phyloP scores from a whole-genome alignment of 2,888 invertebrate species.

The Eupithecia pulchellata region DNA sequence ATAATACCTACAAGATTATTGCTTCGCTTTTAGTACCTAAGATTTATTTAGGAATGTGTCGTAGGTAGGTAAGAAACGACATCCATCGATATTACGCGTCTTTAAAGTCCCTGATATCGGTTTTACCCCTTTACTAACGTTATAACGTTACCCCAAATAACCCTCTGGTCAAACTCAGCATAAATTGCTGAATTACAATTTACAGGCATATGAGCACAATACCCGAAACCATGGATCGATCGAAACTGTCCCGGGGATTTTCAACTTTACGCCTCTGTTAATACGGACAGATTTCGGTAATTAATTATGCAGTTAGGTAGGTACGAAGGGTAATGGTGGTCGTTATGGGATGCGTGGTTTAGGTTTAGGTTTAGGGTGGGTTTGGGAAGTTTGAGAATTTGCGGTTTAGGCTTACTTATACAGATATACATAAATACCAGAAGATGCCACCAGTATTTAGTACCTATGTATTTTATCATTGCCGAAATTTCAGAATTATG shows the following conservation, averaged over 20 bases:
- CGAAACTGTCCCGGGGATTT: constrained; percentile 16
- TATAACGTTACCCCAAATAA: constrained; percentile 1
- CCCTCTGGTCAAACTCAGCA: constrained; percentile 16
- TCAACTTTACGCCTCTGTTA: constrained; percentile 20
- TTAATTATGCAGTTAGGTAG: constrained; percentile 22
- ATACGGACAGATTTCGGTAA: constrained; percentile 20
- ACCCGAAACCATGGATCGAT: constrained; percentile 26
- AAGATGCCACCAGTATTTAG: not conserved
- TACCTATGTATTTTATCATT: no score
- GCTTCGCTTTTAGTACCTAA: not conserved
- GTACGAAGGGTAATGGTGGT: not conserved
- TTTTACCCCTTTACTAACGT: not conserved
- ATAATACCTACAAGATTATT: not conserved
- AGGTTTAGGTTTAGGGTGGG: constrained; percentile 4
- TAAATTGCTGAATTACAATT: constrained; percentile 16
- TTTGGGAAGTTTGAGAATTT: not conserved
- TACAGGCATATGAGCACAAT: constrained; percentile 20
- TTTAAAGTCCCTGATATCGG: not conserved
- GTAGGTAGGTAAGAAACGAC: not conserved
- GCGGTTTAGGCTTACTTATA: not conserved
- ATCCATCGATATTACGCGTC: not conserved
- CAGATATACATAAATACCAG: not conserved
- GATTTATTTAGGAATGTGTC: not conserved
- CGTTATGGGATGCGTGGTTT: constrained; percentile 2
- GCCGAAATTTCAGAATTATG: not conserved